Evolutionary conservation across 2,888 invertebrate genomes (phyloP).

Genomic region (Ochropleura plecta): DNA sequence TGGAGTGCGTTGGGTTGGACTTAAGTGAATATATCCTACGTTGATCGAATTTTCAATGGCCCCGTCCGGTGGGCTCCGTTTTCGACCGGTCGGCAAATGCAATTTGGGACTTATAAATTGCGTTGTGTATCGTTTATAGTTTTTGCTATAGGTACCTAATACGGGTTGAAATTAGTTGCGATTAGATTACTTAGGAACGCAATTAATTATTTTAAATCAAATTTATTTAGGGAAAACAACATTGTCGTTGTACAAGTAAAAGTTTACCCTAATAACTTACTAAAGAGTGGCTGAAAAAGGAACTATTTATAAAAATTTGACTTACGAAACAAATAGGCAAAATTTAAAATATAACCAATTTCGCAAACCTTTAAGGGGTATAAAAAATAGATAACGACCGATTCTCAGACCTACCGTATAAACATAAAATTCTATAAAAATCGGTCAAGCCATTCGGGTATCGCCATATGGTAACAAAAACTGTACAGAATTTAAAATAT

Average conservation of each 20-base stretch:
- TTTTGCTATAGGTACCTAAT: not conserved
- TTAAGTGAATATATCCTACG: conserved; percentile 54
- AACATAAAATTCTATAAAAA: too few species aligned
- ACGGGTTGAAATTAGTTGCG: not conserved
- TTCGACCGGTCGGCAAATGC: conserved; percentile 27
- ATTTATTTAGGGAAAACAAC: not conserved
- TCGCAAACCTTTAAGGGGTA: too few species aligned
- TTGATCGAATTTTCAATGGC: conserved; percentile 53
- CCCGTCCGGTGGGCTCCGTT: conserved; percentile 21
- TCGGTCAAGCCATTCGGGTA: too few species aligned
- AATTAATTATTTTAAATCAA: not conserved
- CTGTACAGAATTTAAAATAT: too few species aligned
- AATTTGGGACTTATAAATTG: conserved; percentile 38
- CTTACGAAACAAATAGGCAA: not conserved
- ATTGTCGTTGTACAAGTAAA: not conserved
- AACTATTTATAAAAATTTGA: not conserved
- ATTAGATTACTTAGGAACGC: not conserved
- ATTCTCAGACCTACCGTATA: too few species aligned
- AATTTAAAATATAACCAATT: too few species aligned
- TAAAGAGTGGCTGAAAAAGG: not conserved
- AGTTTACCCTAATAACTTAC: not conserved
- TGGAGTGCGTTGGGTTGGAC: conserved; percentile 12
- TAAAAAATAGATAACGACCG: too few species aligned
- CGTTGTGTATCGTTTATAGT: conserved; percentile 16
- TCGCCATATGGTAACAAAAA: too few species aligned